A percentile compares a stretch with the other conserved stretches of the same genome.
phyloP scores from a whole-genome alignment of 2,113 vertebrate genomes.

The Felis catus region F.catus_Fca126_mat1.0 CM031424.1:88333501-88334000 shows the following conservation, averaged over 20 bases:
- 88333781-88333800: conserved; percentile 81
- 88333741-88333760: neutral
- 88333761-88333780: conserved; percentile 71
- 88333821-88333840: conserved; percentile 92
- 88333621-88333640: neutral
- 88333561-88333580: neutral
- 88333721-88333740: neutral
- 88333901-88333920: conserved; percentile 72
- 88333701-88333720: neutral
- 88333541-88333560: neutral
- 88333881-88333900: conserved; percentile 77
- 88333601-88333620: accelerated
- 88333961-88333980: neutral
- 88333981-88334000: neutral
- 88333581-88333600: neutral
- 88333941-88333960: accelerated
- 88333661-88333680: accelerated
- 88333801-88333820: conserved; percentile 88
- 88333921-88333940: neutral
- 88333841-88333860: conserved; percentile 92
- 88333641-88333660: accelerated
- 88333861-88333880: conserved; percentile 88
- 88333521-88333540: neutral
- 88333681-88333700: too few relatives aligned
- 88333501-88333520: neutral